phyloP scores from a whole-genome alignment of 1,140 invertebrate species.

The Archegozetes longisetosus region DNA sequence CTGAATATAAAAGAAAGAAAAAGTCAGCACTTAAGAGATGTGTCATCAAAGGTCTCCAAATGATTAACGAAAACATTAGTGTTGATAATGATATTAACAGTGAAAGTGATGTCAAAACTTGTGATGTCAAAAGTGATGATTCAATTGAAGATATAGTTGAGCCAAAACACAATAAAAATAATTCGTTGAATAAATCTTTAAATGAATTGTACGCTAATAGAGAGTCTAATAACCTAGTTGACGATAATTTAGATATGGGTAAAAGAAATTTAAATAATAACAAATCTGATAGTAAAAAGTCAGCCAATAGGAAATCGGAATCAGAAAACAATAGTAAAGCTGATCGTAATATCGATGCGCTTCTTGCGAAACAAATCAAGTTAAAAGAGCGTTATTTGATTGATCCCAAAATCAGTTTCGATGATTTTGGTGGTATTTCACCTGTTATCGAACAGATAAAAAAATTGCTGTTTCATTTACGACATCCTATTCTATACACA shows the following conservation, averaged over 20 bases:
- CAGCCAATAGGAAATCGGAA: not conserved
- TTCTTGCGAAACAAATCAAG: conserved; percentile 23
- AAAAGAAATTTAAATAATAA: no score
- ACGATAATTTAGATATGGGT: no score
- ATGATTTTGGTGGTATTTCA: conserved; percentile 55
- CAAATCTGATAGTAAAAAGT: not conserved
- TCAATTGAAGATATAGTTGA: conserved; percentile 7
- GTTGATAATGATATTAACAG: not conserved
- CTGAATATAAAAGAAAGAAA: conserved; percentile 50
- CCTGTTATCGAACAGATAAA: conserved; percentile 47
- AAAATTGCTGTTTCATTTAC: conserved; percentile 61
- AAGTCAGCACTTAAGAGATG: conserved; percentile 43
- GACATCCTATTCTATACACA: conserved; percentile 62
- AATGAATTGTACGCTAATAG: conserved; percentile 1
- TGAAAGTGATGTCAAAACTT: not conserved
- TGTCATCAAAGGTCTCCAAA: conserved; percentile 39
- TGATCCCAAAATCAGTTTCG: conserved; percentile 40
- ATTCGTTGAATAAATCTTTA: not conserved
- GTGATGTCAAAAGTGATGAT: not conserved
- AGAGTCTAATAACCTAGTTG: no score
- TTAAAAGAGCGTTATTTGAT: conserved; percentile 15
- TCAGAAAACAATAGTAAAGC: not conserved
- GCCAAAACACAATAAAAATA: not conserved
- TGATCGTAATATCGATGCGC: conserved; percentile 23
- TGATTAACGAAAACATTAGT: conserved; percentile 7